Base-by-base conservation (phyloP, 2,113 vertebrate species). In the Chauna torquata region DNA sequence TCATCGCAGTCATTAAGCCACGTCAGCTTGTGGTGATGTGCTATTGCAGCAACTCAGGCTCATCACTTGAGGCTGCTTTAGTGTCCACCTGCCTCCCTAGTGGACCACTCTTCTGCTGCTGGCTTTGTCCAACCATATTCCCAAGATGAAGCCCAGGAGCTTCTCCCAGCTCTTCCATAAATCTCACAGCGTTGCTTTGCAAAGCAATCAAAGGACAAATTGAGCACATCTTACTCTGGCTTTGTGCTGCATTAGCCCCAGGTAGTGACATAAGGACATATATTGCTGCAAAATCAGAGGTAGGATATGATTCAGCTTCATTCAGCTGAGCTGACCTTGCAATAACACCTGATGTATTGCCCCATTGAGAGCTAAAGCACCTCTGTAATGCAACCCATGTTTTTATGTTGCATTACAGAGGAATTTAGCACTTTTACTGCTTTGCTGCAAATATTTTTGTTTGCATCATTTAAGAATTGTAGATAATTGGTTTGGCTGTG, bases 401-500 rank as follows among this genome's bases (percentile, higher is more conserved):
- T 96, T 82, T 91, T 76, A 34, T 82, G 28, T 89, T 92, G 54
- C 70, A 69, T 75, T 92, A 58, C 28, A 62, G 66, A 89, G 70
- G 79, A 90, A 82, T 89, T 79, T 13, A 34, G 23, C 81, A 45
- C 81, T 82, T 87, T 9, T 34, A 62, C 69, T 82, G 45, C 49
- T 87, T 87, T 79, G 38, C 23, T 97, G 74, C 61, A 90, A 92
- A 80, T 72, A 50, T 85, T 95, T 94, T 62, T 87, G 30, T 89
- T 94, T 87, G 61, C 83, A 66, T 76, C 68, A 45, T 94, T 91
- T 85, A 74, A 92, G 91, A 89, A 58, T 69, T 87, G 54, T 28
- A 82, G 70, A 76, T 94, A 94, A 91, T 91, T 90, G 61, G 36
- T 94, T 94, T 94, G 94, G 54, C 86, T 94, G 44, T 55, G 54